These are phyloP conservation scores for Pantherophis alleghaniensis DNA, from an alignment of 2,797 vertebrate genomes.

Conservation along the genomic window DNA sequence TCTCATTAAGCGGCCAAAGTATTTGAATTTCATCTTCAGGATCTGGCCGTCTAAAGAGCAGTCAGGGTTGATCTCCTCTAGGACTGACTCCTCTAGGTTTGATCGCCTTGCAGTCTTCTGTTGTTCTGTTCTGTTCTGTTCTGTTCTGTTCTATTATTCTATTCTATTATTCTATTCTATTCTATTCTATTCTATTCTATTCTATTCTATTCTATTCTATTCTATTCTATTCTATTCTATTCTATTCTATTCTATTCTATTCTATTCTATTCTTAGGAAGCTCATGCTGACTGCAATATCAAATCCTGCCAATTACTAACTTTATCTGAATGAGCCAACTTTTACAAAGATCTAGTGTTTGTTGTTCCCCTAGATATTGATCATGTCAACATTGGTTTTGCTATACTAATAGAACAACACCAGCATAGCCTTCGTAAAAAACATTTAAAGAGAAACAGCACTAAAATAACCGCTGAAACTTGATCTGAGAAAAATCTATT, in stretches of 20 bases:
- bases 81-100: too few species aligned
- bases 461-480: neutral
- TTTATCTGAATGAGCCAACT: neutral
- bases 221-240: too few species aligned
- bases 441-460: neutral
- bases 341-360: neutral
- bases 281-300: neutral
- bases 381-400: neutral
- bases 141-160: too few species aligned
- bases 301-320: too few species aligned
- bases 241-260: too few species aligned
- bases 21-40: too few species aligned
- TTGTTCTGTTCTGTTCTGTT: too few species aligned
- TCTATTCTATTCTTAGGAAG: neutral
- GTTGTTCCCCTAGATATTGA: neutral
- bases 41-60: too few species aligned
- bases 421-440: neutral
- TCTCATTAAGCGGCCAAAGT: too few species aligned
- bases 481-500: neutral
- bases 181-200: too few species aligned
- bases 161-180: accelerated
- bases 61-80: too few species aligned
- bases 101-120: too few species aligned
- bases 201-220: accelerated
- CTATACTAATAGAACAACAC: neutral